These are phyloP conservation scores for Drosophila elegans DNA, from an alignment of 1,140 invertebrate genomes.

Conservation along the genomic window DNA sequence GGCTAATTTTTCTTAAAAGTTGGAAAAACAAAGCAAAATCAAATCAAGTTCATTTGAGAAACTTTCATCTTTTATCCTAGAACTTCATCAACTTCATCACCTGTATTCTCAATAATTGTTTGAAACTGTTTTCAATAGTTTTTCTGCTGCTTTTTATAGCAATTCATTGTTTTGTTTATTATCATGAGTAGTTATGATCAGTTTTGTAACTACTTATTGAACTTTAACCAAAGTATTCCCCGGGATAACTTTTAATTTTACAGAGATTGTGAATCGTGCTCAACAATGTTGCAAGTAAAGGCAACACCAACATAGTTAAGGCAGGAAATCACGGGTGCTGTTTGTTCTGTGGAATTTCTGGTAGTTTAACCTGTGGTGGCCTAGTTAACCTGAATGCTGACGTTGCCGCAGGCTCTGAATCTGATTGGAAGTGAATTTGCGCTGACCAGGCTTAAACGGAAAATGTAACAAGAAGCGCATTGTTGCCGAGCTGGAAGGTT, in stretches of 20 bases:
- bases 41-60: constrained; percentile 9
- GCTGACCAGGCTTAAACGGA: not conserved
- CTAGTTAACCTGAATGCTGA: constrained; percentile 3
- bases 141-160: not conserved
- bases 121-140: constrained; percentile 1
- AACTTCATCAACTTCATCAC: constrained; percentile 13
- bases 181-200: not conserved
- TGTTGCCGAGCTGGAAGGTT: constrained; percentile 1
- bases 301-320: not conserved
- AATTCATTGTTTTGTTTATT: not conserved
- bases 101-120: constrained; percentile 1
- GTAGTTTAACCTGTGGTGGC: constrained; percentile 6
- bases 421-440: constrained; percentile 10
- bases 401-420: constrained; percentile 9
- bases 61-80: constrained; percentile 14
- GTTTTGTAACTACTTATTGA: too few species aligned
- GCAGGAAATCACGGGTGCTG: not conserved
- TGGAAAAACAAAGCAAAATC: not conserved
- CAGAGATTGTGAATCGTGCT: not conserved
- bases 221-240: too few species aligned
- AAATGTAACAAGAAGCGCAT: not conserved
- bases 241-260: not conserved
- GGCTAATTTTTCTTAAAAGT: constrained; percentile 1
- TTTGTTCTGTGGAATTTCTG: not conserved
- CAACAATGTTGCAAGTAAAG: not conserved